Base-by-base conservation (phyloP, 2,888 invertebrate species). In the Meghimatium bilineatum region DNA sequence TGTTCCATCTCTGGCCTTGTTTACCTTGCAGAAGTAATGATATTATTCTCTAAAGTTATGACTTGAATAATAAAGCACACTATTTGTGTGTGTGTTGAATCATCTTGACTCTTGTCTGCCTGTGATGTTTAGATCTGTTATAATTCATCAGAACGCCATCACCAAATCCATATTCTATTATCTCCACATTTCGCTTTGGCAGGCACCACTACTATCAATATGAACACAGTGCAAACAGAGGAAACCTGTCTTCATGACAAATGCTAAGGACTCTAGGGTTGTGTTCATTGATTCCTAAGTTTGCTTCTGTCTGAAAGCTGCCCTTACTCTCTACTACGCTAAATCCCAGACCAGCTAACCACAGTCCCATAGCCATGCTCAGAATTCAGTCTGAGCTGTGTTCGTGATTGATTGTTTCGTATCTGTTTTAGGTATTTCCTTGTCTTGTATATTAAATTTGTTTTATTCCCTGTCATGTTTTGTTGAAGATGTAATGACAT, bases 401-500 rank as follows among this genome's bases (percentile, higher is more conserved):
- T 29, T 81, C 63, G 20, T 81, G 74, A 81, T 81, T 81, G 81
- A 81, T 81, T 81, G 81, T 60, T 63, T 36, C 63, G 74, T 74
- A 74, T 63, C 60, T 44, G 72, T 72, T 36, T 74, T 74, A 63
- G 60, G 60, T 72, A 60, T 60, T 81, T 74, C 69, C 81, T 81
- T 81, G 81, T 74, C 74, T 52, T 56, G n/a, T 63, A 74, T 74
- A 81, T 81, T 81, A 81, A 60, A 81, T 81, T n/a, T 81, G 81
- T 81, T 38, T 81, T 72, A 74, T 72, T 29, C 72, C 52, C n/a
- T 71, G 71, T 80, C 71, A 72, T 72, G 67, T 80, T 80, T 72
- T 38, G 77, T 36, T 36, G 56, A 29, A 23, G 69, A 72, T 56
- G 56, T 63, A 63, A 63, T 80, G 66, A 67, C 71, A 56, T 80